A percentile compares a stretch with the other conserved stretches of the same genome.
These are phyloP conservation scores for Proales similis DNA, from an alignment of 1,140 invertebrate species.

Conservation along the genomic window DNA sequence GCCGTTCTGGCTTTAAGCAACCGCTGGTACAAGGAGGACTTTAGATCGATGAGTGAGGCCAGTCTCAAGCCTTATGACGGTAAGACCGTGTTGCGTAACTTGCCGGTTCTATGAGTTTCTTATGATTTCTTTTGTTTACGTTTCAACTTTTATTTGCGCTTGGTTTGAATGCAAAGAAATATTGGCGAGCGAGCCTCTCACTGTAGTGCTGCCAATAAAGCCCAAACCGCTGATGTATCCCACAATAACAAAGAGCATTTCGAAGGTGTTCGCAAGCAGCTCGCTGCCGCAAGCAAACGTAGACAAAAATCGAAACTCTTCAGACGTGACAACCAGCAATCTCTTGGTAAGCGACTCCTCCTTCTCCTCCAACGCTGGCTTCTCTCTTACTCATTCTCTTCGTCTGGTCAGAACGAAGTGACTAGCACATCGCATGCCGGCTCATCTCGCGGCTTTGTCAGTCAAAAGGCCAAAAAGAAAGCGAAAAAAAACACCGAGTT, in stretches of 20 bases:
- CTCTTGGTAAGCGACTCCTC: too few species aligned
- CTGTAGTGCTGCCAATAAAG: conserved; percentile 8
- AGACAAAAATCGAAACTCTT: too few species aligned
- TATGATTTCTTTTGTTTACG: conserved; percentile 2
- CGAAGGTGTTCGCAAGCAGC: conserved; percentile 17
- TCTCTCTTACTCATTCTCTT: too few species aligned
- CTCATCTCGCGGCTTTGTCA: conserved; percentile 29
- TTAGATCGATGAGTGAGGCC: conserved; percentile 8
- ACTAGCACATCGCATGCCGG: conserved; percentile 7
- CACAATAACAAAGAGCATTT: conserved; percentile 7
- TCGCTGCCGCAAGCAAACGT: too few species aligned
- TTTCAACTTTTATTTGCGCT: not conserved
- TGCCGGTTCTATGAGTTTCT: not conserved
- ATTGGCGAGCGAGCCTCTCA: too few species aligned
- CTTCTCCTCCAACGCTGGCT: too few species aligned
- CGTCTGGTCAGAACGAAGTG: too few species aligned
- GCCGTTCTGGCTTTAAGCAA: not conserved
- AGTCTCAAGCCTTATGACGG: conserved; percentile 20
- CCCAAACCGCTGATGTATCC: conserved; percentile 31
- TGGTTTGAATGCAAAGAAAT: too few species aligned
- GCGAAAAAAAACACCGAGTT: conserved; percentile 34
- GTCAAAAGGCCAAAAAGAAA: conserved; percentile 33
- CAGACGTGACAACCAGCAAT: too few species aligned
- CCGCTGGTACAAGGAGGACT: not conserved
- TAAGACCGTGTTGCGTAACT: not conserved